Evolutionary conservation across 2,888 invertebrate genomes (phyloP), one percentile per base, ranked within the genome.

Genomic region (Tortrix viridana): DNA sequence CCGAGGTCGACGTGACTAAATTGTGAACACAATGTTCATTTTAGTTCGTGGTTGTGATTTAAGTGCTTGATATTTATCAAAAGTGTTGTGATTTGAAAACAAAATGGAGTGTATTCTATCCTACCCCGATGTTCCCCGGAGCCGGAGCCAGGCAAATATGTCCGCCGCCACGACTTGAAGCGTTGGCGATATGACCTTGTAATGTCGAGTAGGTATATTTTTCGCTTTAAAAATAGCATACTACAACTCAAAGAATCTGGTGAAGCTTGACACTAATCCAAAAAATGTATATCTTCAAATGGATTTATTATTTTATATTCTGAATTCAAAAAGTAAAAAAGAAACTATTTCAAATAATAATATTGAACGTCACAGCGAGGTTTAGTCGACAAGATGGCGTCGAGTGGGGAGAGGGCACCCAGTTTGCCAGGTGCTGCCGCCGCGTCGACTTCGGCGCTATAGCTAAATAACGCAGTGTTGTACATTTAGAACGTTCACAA

Each of bases 401-500:
- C 90, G 84, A 87, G 91, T 89, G 91, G 90, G 92, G 92, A 89
- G 91, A 88, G 88, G 86, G 90, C 89, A 86, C 86, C 89, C 92
- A 92, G 92, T 92, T 89, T 84, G 89, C 90, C 92, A 92, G 92
- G 92, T 92, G 92, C 92, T 92, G 92, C 92, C 92, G 92, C 92
- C 91, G 92, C 92, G 92, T 90, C 85, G 91, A 92, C 91, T 89
- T 92, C 92, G 92, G 92, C 89, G 88, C 87, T 89, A 89, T 89
- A 91, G 89, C 86, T 88, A 91, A 88, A 86, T 87, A 63, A 88
- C 90, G 87, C 89, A 91, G 90, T 89, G 91, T 90, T 90, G 91
- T 91, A 91, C 89, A 91, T 91, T 91, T 91, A 92, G 89, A 92
- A 91, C 92, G 91, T 89, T 93, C 93, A 95, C 95, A 94, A 95